Conservation (phyloP, 2,888 invertebrate species). For the Lasioglossum lativentre region DNA sequence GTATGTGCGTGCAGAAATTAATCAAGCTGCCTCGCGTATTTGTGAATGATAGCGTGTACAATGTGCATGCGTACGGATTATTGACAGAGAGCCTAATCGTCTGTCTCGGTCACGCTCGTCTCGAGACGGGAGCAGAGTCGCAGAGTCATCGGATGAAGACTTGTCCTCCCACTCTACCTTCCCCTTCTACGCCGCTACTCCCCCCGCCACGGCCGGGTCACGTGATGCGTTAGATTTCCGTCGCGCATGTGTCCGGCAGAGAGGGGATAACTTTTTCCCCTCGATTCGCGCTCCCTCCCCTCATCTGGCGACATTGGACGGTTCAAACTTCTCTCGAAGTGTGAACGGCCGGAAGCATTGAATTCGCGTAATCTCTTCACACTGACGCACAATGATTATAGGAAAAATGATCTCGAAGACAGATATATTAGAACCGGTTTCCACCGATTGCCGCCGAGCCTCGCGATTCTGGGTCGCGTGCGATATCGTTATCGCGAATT, state of each 20-base stretch:
- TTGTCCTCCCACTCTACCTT: no score
- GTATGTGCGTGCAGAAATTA: slow-evolving; percentile 1
- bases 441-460: neutral
- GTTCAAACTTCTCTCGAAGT: neutral
- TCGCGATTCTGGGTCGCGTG: neutral
- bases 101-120: slow-evolving; percentile 3
- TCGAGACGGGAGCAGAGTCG: neutral
- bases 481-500: slow-evolving; percentile 12
- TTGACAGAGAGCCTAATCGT: slow-evolving; percentile 24
- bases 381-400: neutral
- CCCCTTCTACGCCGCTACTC: no score
- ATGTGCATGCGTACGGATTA: slow-evolving; percentile 9
- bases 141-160: no score
- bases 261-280: no score
- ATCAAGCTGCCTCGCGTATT: slow-evolving; percentile 11
- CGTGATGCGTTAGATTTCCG: no score
- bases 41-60: slow-evolving; percentile 25
- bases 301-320: no score
- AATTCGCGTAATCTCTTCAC: neutral
- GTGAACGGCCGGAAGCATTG: neutral
- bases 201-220: no score
- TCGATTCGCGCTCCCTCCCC: no score
- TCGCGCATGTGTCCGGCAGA: no score
- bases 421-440: neutral
- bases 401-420: neutral